phyloP scores from a whole-genome alignment of 1,140 invertebrate species.

The Euwallacea similis region DNA sequence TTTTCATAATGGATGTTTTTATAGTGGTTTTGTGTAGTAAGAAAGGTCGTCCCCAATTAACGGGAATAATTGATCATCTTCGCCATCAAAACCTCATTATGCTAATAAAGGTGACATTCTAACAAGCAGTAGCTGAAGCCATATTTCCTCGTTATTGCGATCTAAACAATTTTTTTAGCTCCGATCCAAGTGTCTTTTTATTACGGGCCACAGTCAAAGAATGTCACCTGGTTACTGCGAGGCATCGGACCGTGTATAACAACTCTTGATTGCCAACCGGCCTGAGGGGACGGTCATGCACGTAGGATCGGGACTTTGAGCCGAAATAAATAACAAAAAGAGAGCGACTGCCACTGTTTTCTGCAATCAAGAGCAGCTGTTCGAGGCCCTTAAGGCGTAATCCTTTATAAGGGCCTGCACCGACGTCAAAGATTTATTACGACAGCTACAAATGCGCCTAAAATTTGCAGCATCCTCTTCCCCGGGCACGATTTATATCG shows the following conservation, averaged over 20 bases:
- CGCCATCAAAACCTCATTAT: no score
- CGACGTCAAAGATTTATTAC: conserved; percentile 32
- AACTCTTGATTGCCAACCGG: conserved; percentile 13
- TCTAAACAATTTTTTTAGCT: no score
- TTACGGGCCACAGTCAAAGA: neutral
- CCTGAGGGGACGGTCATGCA: conserved; percentile 10
- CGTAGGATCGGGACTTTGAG: conserved; percentile 1
- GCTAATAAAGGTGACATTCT: no score
- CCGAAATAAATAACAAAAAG: neutral
- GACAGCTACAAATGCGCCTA: conserved; percentile 36
- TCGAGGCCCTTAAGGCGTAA: conserved; percentile 13
- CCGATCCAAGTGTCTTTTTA: no score
- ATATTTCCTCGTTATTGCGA: no score
- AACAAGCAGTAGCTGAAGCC: no score
- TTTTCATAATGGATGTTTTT: conserved; percentile 5
- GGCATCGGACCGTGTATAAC: conserved; percentile 31
- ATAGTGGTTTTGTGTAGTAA: no score
- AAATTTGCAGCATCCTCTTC: conserved; percentile 31
- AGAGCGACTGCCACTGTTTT: neutral
- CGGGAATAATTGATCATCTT: no score
- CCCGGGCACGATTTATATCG: conserved; percentile 27
- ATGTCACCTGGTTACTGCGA: conserved; percentile 22
- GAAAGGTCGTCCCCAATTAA: no score
- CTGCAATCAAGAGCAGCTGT: conserved; percentile 11
- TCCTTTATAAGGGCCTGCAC: conserved; percentile 25